Base-by-base conservation (phyloP, 1,140 invertebrate genomes). In the Zaprionus lachaisei region DNA sequence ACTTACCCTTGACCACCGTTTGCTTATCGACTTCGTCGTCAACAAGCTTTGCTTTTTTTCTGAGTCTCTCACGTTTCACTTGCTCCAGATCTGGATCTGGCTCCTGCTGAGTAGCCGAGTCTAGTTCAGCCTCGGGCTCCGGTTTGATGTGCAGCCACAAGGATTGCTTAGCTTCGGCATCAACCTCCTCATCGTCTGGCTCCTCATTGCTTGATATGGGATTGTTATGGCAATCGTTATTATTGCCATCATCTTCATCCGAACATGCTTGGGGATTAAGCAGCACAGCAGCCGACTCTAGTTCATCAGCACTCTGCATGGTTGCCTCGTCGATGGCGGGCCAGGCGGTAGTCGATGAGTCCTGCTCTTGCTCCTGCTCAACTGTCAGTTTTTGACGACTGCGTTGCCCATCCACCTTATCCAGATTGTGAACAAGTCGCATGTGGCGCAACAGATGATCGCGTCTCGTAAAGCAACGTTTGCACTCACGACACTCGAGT, bases 141-240 rank as follows among this genome's bases (percentile, higher is more conserved):
- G 85, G 85, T 47, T 90, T 90, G 41, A 89, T 85, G 28, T 90
- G 72, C 15, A 89, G 58, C 85, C 85, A 85, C n/a, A 89, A 47
- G 4, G 76, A 51, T 44, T 91, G 51, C 17, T 87, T 81, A 20
- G 72, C 83, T 65, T 80, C 81, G 20, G 74, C 73, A 57, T 81
- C 67, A 2, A 56, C 69, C 4, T 67, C 81, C 6, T 82, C 73
- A 37, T 77, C 72, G 9, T 66, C 72, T 9, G 24, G 57, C 26
- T 92, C 91, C 11, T 92, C 91, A 66, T 92, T 92, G 57, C 91
- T 92, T 9, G 91, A 92, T 71, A 92, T 92, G 31, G 91, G 91
- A 77, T 92, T 92, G 11, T 78, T 89, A 41, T 86, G 71, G 68
- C 73, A 77, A 60, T 47, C 49, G 7, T 26, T 55, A 6, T 47